Evolutionary conservation across 30 jellyfish, hydroid and myxozoan genomes (phyloP), one percentile per base, ranked within the genome.

Genomic region (Sanderia malayensis): DNA sequence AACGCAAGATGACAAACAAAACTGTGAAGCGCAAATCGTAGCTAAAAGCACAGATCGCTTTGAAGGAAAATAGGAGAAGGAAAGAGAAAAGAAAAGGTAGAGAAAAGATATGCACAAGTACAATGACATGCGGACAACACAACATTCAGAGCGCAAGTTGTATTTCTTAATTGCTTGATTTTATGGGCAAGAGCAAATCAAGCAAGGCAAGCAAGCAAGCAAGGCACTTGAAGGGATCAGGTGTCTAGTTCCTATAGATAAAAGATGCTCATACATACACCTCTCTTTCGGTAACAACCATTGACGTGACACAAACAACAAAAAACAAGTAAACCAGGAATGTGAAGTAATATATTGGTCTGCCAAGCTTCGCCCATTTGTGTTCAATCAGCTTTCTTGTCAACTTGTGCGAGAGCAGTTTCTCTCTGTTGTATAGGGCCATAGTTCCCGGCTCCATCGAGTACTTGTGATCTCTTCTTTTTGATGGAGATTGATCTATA

Each of bases 351-450:
- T 90, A 90, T 1, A 76, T 58, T 26, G 70, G 69, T 27, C 95
- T 61, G 7, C 95, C 97, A 26, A 90, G 88, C 4, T 87, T 74
- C 0, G 87, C 78, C 91, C 94, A 90, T 55, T 90, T 90, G 25
- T 47, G 53, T 17, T 76, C 81, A 66, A 90, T 90, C 79, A 90
- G 71, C 46, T 46, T 73, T 37, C 69, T 83, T 29, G 95, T 82
- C 20, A 83, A 34, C 1, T 87, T 81, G 53, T 90, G 97, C 2
- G 96, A 76, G 25, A 90, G 70, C 65, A 90, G 59, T 30, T 34
- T 70, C 46, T 90, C 95, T 18, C 95, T 85, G 18, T 90, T 29
- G 63, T 68, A 71, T 18, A 25, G 59, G 4, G 83, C 86, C 97
- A 90, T 90, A 21, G 84, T 82, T 8, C 41, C 76, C 0, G 97